Evolutionary conservation across 2,113 vertebrate genomes (phyloP).

Genomic region (Heterotis niloticus): DNA sequence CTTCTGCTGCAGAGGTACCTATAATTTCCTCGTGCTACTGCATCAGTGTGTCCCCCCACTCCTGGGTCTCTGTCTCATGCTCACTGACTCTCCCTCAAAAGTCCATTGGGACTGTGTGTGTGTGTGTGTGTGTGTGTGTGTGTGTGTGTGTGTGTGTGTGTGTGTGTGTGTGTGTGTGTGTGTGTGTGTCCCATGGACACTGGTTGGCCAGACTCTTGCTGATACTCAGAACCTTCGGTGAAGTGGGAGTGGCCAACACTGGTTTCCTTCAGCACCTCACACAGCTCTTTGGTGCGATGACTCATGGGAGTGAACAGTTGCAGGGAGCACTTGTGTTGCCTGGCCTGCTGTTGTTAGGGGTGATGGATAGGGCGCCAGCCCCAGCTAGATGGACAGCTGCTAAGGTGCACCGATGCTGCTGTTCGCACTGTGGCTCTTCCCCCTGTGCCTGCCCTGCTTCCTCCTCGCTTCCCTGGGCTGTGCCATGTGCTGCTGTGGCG

Average conservation of each 20-base stretch:
- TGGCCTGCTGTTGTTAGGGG: slow-evolving; percentile 50
- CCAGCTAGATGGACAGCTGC: slow-evolving; percentile 29
- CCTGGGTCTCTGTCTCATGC: neutral
- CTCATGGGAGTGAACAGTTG: slow-evolving; percentile 59
- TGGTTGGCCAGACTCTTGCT: slow-evolving; percentile 44
- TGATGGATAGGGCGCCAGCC: slow-evolving; percentile 36
- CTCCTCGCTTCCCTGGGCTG: slow-evolving; percentile 53
- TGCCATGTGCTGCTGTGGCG: slow-evolving; percentile 60
- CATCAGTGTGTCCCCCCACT: slow-evolving; percentile 21
- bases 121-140: slow-evolving; percentile 36
- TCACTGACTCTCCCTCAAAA: no score
- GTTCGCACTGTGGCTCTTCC: slow-evolving; percentile 30
- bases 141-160: slow-evolving; percentile 48
- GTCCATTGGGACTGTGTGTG: slow-evolving; percentile 11
- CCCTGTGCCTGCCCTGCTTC: slow-evolving; percentile 15
- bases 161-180: slow-evolving; percentile 34
- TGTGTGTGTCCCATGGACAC: slow-evolving; percentile 58
- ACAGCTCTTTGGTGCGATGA: slow-evolving; percentile 51
- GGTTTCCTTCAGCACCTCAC: slow-evolving; percentile 53
- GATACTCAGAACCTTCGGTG: slow-evolving; percentile 25
- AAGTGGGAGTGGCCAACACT: slow-evolving; percentile 63
- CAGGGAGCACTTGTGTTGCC: slow-evolving; percentile 57
- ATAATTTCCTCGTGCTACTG: slow-evolving; percentile 35
- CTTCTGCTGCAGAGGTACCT: slow-evolving; percentile 79
- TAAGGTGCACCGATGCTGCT: slow-evolving; percentile 49